Evolutionary conservation across 2,797 vertebrate genomes (phyloP).

Genomic region (Gephyroberyx darwinii): DNA sequence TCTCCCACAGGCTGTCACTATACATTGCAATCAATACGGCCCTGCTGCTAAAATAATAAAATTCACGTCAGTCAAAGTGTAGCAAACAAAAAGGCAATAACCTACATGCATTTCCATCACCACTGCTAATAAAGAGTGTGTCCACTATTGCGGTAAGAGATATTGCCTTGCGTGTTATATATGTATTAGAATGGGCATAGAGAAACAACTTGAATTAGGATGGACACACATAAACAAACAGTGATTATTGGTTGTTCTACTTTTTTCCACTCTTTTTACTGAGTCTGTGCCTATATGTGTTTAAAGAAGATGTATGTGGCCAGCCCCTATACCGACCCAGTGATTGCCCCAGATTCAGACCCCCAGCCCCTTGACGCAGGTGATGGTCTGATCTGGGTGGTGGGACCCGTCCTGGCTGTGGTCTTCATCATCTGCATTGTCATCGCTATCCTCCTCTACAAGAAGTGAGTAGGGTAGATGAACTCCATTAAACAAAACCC

Average conservation of each 20-base stretch:
- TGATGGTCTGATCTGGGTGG: conserved; percentile 97
- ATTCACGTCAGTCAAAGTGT: conserved; percentile 67
- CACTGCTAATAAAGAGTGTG: conserved; percentile 63
- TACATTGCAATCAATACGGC: conserved; percentile 65
- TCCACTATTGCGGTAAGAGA: conserved; percentile 41
- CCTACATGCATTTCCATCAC: conserved; percentile 50
- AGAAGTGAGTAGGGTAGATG: conserved; percentile 87
- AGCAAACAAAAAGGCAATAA: conserved; percentile 72
- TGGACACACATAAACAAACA: conserved; percentile 17
- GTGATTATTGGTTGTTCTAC: background rate
- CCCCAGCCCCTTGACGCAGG: conserved; percentile 93
- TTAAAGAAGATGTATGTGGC: conserved; percentile 90
- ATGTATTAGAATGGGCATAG: conserved; percentile 49
- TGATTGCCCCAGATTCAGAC: conserved; percentile 92
- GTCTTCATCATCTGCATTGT: conserved; percentile 99
- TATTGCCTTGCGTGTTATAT: conserved; percentile 49
- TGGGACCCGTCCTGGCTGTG: conserved; percentile 94
- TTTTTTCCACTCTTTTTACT: conserved; percentile 11
- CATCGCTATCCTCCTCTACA: conserved; percentile 97
- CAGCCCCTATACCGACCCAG: conserved; percentile 92
- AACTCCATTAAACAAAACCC: background rate
- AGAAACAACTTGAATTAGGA: conserved; percentile 58
- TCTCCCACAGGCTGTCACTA: conserved; percentile 63
- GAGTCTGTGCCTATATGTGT: conserved; percentile 40
- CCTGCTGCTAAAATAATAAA: conserved; percentile 69